Percentiles rank a stretch among this genome's conserved stretches.
phyloP scores from a whole-genome alignment of 2,888 invertebrate genomes.

The Omphaloscelis lunosa region DNA sequence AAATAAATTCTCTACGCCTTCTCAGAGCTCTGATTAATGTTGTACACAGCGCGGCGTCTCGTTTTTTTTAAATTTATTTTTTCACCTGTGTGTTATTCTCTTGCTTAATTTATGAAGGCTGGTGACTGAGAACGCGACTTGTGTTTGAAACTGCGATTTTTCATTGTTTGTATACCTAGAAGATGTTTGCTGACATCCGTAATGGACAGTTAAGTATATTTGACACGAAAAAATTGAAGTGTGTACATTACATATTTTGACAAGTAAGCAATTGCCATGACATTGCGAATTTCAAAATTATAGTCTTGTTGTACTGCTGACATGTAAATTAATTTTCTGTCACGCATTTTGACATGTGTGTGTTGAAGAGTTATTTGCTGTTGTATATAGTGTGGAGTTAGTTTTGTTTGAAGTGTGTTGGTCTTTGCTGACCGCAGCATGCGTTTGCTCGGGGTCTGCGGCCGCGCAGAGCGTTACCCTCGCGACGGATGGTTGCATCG shows the following conservation, averaged over 20 bases:
- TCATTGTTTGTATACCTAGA: slow-evolving; percentile 62
- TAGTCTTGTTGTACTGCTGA: slow-evolving; percentile 37
- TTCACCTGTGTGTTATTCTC: slow-evolving; percentile 84
- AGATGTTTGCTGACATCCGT: slow-evolving; percentile 43
- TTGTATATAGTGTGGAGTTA: slow-evolving; percentile 39
- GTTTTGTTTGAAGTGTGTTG: slow-evolving; percentile 49
- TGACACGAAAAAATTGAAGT: slow-evolving; percentile 36
- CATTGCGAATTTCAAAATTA: slow-evolving; percentile 49
- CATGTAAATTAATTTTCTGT: slow-evolving; percentile 58
- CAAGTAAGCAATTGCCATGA: slow-evolving; percentile 46
- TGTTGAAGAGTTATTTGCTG: slow-evolving; percentile 20
- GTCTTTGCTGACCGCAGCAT: slow-evolving; percentile 68
- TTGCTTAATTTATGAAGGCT: slow-evolving; percentile 87
- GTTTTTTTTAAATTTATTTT: slow-evolving; percentile 81
- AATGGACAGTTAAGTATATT: slow-evolving; percentile 26
- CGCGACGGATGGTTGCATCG: slow-evolving; percentile 59
- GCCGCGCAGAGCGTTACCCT: slow-evolving; percentile 72
- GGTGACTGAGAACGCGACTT: slow-evolving; percentile 72
- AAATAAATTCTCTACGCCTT: slow-evolving; percentile 90
- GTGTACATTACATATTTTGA: slow-evolving; percentile 54
- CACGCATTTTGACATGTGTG: slow-evolving; percentile 33
- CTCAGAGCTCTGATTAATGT: slow-evolving; percentile 90
- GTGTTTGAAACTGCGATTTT: slow-evolving; percentile 72
- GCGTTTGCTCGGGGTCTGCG: slow-evolving; percentile 65
- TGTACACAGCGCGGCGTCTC: slow-evolving; percentile 86